A percentile compares a stretch with the other conserved stretches of the same genome.
Conservation (phyloP, 2,797 vertebrate genomes). For the Siniperca undulata region DNA sequence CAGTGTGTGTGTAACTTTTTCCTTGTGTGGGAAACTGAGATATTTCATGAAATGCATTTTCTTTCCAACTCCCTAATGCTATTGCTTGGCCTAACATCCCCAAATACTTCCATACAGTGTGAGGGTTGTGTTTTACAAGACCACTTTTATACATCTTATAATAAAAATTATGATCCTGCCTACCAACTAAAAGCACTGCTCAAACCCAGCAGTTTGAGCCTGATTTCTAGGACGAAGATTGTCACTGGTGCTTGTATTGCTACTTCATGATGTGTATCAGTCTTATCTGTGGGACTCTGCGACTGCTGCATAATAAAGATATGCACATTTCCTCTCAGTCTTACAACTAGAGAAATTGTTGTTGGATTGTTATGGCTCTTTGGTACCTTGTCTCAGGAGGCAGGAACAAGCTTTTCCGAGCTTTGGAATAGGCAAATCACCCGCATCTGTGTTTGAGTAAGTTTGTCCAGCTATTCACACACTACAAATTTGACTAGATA, state of each 20-base stretch:
- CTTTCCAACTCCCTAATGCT: conserved; percentile 32
- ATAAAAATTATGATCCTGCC: conserved; percentile 13
- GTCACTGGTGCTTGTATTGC: conserved; percentile 11
- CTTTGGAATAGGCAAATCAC: conserved; percentile 16
- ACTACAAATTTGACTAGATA: conserved; percentile 36
- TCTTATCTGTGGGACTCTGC: conserved; percentile 10
- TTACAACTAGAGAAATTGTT: neutral
- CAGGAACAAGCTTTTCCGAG: neutral
- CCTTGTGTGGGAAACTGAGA: conserved; percentile 37
- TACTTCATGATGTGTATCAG: conserved; percentile 20
- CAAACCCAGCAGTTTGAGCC: neutral
- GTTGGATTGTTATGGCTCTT: neutral
- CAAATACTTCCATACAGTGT: conserved; percentile 27
- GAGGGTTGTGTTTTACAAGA: conserved; percentile 40
- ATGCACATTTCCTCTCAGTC: conserved; percentile 8
- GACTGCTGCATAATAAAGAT: conserved; percentile 9
- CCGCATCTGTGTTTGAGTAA: conserved; percentile 6
- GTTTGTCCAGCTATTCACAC: conserved; percentile 4
- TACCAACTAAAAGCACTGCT: neutral
- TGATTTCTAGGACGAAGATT: neutral
- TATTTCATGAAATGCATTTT: conserved; percentile 17
- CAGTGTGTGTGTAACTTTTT: conserved; percentile 27
- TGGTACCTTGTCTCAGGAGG: neutral
- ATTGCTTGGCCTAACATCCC: conserved; percentile 20
- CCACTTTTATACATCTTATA: conserved; percentile 17